Evolutionary conservation across 2,888 invertebrate species (phyloP).

Genomic region (Argyresthia goedartella): DNA sequence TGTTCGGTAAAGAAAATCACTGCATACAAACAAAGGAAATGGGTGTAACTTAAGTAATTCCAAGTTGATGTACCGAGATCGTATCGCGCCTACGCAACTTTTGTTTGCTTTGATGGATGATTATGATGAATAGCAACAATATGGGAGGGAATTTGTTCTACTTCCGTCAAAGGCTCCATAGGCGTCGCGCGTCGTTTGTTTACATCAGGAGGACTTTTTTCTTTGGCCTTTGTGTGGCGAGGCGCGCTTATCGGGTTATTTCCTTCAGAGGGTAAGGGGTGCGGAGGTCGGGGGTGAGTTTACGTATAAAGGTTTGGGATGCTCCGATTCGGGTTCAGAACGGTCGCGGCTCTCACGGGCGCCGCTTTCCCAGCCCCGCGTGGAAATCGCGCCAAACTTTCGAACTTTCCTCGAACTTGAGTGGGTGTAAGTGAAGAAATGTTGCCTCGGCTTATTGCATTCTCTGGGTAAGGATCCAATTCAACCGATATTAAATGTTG

Average conservation of each 20-base stretch:
- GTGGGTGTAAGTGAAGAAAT: neutral
- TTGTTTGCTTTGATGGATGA: constrained; percentile 9
- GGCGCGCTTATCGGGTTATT: neutral
- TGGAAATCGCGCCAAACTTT: constrained; percentile 1
- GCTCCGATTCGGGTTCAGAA: constrained; percentile 30
- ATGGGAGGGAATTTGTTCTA: constrained; percentile 15
- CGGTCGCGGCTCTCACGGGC: constrained; percentile 37
- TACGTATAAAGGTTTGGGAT: neutral
- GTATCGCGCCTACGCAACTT: constrained; percentile 6
- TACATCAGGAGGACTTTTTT: constrained; percentile 9
- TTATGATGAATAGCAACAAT: constrained; percentile 8
- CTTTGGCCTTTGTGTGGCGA: constrained; percentile 1
- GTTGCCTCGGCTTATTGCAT: neutral
- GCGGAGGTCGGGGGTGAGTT: neutral
- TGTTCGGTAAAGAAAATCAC: neutral
- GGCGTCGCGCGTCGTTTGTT: constrained; percentile 14
- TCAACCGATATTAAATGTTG: neutral
- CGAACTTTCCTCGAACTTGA: neutral
- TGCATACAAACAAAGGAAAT: constrained; percentile 4
- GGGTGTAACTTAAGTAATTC: constrained; percentile 3
- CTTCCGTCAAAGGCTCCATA: constrained; percentile 9
- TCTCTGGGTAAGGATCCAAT: constrained; percentile 1
- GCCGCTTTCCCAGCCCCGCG: constrained; percentile 11
- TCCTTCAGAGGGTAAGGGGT: neutral
- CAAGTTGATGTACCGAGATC: constrained; percentile 1